Evolutionary conservation across 2,888 invertebrate species (phyloP).

Genomic region (Hetaerina titia): DNA sequence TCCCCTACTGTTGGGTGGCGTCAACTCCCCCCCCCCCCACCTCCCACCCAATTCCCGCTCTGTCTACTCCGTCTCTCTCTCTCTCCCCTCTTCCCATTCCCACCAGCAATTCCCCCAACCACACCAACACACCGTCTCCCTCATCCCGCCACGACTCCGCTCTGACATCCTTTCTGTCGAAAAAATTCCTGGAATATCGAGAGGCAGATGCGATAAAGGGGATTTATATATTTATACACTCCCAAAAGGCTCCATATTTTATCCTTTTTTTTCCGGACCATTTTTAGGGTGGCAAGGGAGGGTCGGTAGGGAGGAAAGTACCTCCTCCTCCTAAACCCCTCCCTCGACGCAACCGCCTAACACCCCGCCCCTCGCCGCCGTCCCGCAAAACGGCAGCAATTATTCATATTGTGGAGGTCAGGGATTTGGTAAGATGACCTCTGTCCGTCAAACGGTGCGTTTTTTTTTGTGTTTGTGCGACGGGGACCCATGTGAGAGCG

Average conservation of each 20-base stretch:
- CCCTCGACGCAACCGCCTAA: not conserved
- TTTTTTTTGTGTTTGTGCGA: constrained; percentile 31
- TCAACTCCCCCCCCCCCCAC: not conserved
- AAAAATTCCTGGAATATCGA: constrained; percentile 56
- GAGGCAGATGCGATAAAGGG: constrained; percentile 46
- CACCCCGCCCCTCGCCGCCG: not conserved
- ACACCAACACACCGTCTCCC: not conserved
- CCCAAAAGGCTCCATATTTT: constrained; percentile 52
- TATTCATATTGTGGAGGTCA: constrained; percentile 66
- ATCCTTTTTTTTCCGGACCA: constrained; percentile 28
- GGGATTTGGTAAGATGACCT: constrained; percentile 66
- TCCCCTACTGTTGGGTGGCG: not conserved
- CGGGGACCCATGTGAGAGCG: not conserved
- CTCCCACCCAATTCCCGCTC: not conserved
- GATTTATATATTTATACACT: constrained; percentile 67
- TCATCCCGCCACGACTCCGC: not conserved
- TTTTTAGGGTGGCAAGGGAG: not conserved
- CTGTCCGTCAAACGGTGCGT: constrained; percentile 30
- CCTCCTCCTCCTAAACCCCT: not conserved
- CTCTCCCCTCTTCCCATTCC: not conserved
- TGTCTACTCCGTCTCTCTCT: not conserved
- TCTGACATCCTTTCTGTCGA: constrained; percentile 30
- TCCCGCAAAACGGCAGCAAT: constrained; percentile 39
- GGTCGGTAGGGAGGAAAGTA: not conserved
- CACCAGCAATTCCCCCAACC: not conserved